A percentile compares a stretch with the other conserved stretches of the same genome.
These are phyloP conservation scores for Stegostoma tigrinum DNA, from an alignment of 2,113 vertebrate species.

Conservation along the genomic window DNA sequence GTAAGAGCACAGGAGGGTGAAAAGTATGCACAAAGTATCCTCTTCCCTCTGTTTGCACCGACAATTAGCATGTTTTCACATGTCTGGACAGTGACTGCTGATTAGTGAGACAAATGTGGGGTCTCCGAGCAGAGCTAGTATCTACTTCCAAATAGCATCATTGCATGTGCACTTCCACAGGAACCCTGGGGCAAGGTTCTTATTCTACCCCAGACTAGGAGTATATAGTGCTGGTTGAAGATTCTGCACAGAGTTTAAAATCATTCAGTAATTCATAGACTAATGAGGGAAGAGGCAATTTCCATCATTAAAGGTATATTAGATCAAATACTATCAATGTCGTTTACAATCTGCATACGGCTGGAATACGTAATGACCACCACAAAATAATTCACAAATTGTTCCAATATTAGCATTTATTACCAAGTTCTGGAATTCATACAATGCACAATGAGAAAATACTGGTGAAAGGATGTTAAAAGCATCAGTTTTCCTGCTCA, in stretches of 20 bases:
- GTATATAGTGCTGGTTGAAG: not conserved
- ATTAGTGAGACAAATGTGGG: not conserved
- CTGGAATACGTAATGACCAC: slow-evolving; percentile 66
- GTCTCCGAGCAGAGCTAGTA: not conserved
- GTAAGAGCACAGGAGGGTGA: not conserved
- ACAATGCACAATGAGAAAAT: slow-evolving; percentile 51
- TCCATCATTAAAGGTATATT: slow-evolving; percentile 52
- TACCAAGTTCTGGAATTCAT: slow-evolving; percentile 49
- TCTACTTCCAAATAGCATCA: not conserved
- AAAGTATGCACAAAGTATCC: not conserved
- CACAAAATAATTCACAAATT: slow-evolving; percentile 65
- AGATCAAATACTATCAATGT: slow-evolving; percentile 70
- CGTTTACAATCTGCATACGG: slow-evolving; percentile 69
- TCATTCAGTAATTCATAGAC: not conserved
- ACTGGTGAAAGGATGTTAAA: slow-evolving; percentile 58
- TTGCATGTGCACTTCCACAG: not conserved
- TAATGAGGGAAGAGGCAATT: not conserved
- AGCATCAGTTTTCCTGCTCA: slow-evolving; percentile 49
- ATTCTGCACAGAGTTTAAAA: not conserved
- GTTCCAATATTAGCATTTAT: slow-evolving; percentile 54
- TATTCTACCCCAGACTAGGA: not conserved
- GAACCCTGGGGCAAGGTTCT: not conserved
- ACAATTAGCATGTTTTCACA: not conserved
- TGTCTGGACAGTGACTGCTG: not conserved
- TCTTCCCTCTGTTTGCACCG: not conserved